Evolutionary conservation across 2,797 vertebrate genomes (phyloP).

Genomic region (Sebastes itinus): DNA sequence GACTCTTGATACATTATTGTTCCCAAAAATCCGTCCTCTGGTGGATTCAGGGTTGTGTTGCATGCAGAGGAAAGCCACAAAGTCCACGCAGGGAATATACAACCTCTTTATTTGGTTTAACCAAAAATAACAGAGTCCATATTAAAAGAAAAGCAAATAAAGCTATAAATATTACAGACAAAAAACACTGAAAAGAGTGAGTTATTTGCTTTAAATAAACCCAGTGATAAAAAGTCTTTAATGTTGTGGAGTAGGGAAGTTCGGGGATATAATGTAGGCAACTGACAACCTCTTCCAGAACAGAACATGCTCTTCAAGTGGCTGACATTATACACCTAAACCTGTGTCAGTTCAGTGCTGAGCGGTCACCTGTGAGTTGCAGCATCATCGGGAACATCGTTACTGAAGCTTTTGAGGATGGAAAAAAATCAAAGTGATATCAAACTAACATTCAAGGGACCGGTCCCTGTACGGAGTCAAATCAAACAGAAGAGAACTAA

Average conservation of each 20-base stretch:
- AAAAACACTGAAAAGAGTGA: slow-evolving; percentile 32
- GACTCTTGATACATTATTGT: neutral
- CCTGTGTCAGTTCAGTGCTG: neutral
- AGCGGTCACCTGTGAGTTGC: neutral
- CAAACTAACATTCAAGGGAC: slow-evolving; percentile 12
- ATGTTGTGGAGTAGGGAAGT: neutral
- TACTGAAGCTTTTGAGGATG: neutral
- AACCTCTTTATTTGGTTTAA: slow-evolving; percentile 72
- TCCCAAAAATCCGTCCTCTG: neutral
- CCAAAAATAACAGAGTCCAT: slow-evolving; percentile 50
- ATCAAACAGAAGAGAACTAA: slow-evolving; percentile 9
- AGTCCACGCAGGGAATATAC: slow-evolving; percentile 42
- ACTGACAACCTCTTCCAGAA: neutral
- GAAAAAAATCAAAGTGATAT: neutral
- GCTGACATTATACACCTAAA: neutral
- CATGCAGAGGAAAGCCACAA: slow-evolving; percentile 14
- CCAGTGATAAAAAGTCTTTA: slow-evolving; percentile 12
- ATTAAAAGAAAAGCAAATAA: slow-evolving; percentile 60
- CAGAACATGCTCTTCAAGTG: slow-evolving; percentile 8
- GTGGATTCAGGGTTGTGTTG: neutral
- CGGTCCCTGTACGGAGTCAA: neutral
- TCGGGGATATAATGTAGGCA: neutral
- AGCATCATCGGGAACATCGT: neutral
- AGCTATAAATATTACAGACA: slow-evolving; percentile 57
- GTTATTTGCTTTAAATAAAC: slow-evolving; percentile 30